phyloP scores from a whole-genome alignment of 2,113 vertebrate genomes.

The Origma solitaria region DNA sequence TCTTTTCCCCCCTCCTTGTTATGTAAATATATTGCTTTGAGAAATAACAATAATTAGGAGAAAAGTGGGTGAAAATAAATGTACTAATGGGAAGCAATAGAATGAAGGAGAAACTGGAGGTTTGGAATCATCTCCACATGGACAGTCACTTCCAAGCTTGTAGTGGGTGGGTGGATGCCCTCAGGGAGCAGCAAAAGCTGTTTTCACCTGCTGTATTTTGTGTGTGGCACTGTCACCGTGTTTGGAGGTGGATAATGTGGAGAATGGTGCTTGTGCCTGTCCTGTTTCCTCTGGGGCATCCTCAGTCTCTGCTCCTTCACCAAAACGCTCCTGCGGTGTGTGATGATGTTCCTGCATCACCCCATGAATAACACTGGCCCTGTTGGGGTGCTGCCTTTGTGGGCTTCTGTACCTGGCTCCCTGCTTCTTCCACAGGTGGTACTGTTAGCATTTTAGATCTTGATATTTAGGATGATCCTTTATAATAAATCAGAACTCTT shows the following conservation, averaged over 20 bases:
- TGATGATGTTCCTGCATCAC: not conserved
- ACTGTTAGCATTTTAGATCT: not conserved
- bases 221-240: not conserved
- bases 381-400: not conserved
- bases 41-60: not conserved
- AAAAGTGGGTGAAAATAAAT: not conserved
- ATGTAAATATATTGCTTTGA: not conserved
- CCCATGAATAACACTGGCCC: not conserved
- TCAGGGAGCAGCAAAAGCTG: not conserved
- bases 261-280: accelerated
- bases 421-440: not conserved
- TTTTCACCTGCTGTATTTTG: not conserved
- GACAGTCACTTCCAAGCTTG: not conserved
- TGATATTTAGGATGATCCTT: not conserved
- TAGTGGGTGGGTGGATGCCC: not conserved
- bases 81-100: not conserved
- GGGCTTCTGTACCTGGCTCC: not conserved
- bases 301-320: not conserved
- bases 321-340: accelerated
- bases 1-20: not conserved
- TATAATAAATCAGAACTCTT: not conserved
- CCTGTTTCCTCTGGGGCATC: not conserved
- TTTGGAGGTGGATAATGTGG: not conserved
- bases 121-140: not conserved
- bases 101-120: not conserved